These are phyloP conservation scores for Mythimna albipuncta DNA, from an alignment of 2,888 invertebrate species.

Conservation along the genomic window DNA sequence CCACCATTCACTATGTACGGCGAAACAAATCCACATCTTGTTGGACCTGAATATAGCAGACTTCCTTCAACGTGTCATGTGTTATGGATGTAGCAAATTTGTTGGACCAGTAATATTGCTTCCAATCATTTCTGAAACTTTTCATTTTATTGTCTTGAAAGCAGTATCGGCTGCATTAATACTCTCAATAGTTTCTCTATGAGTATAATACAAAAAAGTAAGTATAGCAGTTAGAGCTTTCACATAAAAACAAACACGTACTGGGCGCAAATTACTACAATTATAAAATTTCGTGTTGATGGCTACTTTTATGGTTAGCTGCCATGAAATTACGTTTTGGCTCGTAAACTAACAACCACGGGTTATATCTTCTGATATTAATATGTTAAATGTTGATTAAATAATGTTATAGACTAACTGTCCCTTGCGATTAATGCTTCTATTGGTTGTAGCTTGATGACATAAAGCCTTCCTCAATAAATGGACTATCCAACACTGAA, in stretches of 20 bases:
- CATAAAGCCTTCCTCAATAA: no score
- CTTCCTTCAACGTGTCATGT: neutral
- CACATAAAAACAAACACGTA: slow-evolving; percentile 23
- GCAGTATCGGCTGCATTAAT: neutral
- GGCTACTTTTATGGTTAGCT: slow-evolving; percentile 35
- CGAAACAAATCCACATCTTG: no score
- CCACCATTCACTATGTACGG: no score
- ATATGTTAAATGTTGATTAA: slow-evolving; percentile 17
- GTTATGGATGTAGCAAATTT: neutral
- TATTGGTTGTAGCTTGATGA: no score
- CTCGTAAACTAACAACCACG: slow-evolving; percentile 34
- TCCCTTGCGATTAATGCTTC: no score
- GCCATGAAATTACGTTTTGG: slow-evolving; percentile 29
- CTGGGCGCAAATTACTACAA: slow-evolving; percentile 23
- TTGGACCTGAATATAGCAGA: neutral
- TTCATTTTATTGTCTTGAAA: no score
- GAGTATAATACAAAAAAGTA: neutral
- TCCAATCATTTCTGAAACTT: neutral
- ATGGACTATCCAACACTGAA: no score
- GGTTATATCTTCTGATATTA: slow-evolving; percentile 14
- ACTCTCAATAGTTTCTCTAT: neutral
- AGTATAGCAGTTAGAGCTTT: neutral
- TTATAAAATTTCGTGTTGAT: slow-evolving; percentile 35
- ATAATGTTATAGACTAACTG: neutral
- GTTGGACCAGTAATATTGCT: neutral